Conservation (phyloP, 2,113 vertebrate genomes). For the Syngnathus floridae region DNA sequence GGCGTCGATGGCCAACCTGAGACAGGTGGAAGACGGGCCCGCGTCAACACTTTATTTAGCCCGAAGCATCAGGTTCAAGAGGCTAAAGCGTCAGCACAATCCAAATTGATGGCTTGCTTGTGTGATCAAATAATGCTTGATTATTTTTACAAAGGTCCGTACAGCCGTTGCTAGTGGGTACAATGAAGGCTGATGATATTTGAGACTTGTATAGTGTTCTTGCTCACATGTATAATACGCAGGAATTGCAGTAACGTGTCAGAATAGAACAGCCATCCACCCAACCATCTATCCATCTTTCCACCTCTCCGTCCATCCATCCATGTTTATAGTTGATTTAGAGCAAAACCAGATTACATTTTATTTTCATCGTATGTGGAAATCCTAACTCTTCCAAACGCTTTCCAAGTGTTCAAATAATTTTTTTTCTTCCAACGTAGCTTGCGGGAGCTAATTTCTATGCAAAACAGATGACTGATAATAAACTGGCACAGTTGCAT, state of each 20-base stretch:
- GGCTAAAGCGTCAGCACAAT: conserved; percentile 29
- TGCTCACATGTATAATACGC: not conserved
- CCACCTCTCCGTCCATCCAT: too few species aligned
- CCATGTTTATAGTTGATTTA: not conserved
- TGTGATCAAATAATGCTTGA: not conserved
- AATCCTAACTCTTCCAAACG: not conserved
- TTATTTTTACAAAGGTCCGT: not conserved
- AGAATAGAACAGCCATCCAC: not conserved
- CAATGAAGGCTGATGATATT: not conserved
- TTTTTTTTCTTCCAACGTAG: not conserved
- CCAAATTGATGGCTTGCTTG: conserved; percentile 24
- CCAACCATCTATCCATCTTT: too few species aligned
- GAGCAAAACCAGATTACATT: not conserved
- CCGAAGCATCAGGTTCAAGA: conserved; percentile 49
- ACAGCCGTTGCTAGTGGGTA: not conserved
- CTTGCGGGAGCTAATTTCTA: not conserved
- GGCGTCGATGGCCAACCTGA: conserved; percentile 44
- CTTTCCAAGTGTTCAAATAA: not conserved
- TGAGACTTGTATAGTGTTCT: not conserved
- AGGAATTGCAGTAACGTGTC: not conserved
- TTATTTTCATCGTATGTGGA: not conserved
- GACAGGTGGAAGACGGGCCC: conserved; percentile 60
- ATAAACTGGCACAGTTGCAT: not conserved
- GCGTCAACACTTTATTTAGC: conserved; percentile 63
- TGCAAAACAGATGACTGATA: not conserved